phyloP scores from a whole-genome alignment of 1,140 invertebrate genomes.

The Megathymus violae region DNA sequence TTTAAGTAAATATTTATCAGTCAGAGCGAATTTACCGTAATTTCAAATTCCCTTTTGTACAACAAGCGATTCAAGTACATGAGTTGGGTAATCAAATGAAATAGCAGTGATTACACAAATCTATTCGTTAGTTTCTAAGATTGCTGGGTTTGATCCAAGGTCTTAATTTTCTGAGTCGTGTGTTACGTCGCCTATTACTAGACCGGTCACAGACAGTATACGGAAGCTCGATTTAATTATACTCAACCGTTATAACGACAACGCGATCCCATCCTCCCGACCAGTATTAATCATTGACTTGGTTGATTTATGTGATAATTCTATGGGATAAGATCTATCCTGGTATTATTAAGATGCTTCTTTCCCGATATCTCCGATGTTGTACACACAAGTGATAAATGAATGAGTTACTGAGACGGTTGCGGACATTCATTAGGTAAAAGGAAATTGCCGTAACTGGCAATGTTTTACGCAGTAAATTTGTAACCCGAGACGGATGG shows the following conservation, averaged over 20 bases:
- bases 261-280: conserved; percentile 52
- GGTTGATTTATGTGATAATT: conserved; percentile 74
- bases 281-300: conserved; percentile 69
- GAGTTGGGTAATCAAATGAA: conserved; percentile 18
- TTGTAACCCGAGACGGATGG: conserved; percentile 1
- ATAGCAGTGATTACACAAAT: conserved; percentile 26
- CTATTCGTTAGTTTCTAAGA: conserved; percentile 31
- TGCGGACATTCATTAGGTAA: conserved; percentile 28
- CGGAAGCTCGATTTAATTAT: conserved; percentile 78
- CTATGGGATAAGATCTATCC: conserved; percentile 63
- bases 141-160: conserved; percentile 34
- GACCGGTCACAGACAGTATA: conserved; percentile 49
- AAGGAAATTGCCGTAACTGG: conserved; percentile 3
- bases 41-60: not conserved
- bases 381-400: conserved; percentile 33
- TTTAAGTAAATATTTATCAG: no score
- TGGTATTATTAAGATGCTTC: conserved; percentile 61
- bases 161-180: conserved; percentile 52
- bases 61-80: not conserved
- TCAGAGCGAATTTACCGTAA: no score
- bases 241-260: conserved; percentile 71
- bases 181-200: conserved; percentile 44
- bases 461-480: conserved; percentile 19
- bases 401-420: conserved; percentile 28
- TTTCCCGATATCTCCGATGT: conserved; percentile 44